phyloP scores from a whole-genome alignment of 2,113 vertebrate species.

The Dipodomys merriami region DNA sequence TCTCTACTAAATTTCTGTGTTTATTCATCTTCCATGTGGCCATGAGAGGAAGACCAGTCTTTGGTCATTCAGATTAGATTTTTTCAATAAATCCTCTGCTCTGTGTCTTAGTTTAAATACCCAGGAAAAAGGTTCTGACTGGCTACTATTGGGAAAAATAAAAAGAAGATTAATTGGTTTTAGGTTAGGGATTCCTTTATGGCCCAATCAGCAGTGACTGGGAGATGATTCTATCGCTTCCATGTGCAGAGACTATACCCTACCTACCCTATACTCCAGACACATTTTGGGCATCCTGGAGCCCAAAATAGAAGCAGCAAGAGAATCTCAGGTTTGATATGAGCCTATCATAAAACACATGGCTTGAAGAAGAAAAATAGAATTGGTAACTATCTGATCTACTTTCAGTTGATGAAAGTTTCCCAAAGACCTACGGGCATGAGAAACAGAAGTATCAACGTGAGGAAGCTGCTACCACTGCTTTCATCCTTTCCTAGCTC shows the following conservation, averaged over 20 bases:
- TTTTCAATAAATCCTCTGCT: not conserved
- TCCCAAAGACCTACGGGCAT: not conserved
- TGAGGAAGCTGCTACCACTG: fast-evolving
- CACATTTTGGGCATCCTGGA: not conserved
- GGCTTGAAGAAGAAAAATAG: not conserved
- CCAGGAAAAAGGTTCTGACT: not conserved
- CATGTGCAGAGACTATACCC: not conserved
- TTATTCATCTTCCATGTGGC: not conserved
- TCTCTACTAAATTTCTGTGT: not conserved
- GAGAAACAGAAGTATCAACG: not conserved
- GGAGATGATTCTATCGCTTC: not conserved
- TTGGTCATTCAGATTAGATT: not conserved
- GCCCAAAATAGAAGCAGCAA: not conserved
- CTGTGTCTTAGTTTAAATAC: not conserved
- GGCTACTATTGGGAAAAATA: not conserved
- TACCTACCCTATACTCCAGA: not conserved
- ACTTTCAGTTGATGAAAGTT: not conserved
- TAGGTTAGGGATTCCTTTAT: not conserved
- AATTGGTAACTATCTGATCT: not conserved
- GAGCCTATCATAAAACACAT: not conserved
- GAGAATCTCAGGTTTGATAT: not conserved
- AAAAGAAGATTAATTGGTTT: not conserved
- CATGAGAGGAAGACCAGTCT: not conserved
- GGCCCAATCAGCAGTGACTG: not conserved
- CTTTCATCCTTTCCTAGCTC: not conserved